Conservation (phyloP, 2,797 vertebrate species). For the Octomys mimax region DNA sequence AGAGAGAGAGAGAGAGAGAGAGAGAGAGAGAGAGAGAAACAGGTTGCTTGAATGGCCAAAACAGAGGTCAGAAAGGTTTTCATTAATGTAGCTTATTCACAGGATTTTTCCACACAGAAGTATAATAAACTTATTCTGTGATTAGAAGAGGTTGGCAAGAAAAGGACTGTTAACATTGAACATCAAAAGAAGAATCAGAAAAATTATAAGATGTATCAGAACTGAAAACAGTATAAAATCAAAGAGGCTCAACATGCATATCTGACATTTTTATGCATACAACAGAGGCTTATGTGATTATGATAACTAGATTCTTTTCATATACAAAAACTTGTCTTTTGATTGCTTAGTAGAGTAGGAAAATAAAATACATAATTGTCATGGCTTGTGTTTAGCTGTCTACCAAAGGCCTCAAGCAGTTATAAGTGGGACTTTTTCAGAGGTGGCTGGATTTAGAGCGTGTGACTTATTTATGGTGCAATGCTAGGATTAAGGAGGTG, state of each 20-base stretch:
- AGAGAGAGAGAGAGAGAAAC: too few relatives aligned
- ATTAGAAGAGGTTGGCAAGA: not conserved
- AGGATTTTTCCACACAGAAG: not conserved
- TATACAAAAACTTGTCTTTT: constrained; percentile 11
- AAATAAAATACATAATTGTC: not conserved
- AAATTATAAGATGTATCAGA: not conserved
- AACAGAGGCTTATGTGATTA: not conserved
- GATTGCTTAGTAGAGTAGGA: not conserved
- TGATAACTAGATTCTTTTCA: not conserved
- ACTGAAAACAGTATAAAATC: not conserved
- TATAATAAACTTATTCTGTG: constrained; percentile 15
- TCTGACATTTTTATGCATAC: not conserved
- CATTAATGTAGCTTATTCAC: constrained; percentile 1
- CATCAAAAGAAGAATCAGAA: not conserved
- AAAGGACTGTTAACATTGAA: not conserved
- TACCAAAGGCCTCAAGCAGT: not conserved
- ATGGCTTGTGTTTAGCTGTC: not conserved
- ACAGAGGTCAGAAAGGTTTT: not conserved
- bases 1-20: too few relatives aligned
- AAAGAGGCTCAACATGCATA: not conserved
- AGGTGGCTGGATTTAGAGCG: not conserved
- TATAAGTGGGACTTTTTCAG: not conserved
- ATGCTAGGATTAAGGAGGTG: not conserved
- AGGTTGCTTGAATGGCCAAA: not conserved
- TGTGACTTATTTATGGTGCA: not conserved